A percentile compares a stretch with the other conserved stretches of the same genome.
Conservation (phyloP, 2,797 vertebrate genomes). For the Xiphorhynchus erythropygius region DNA sequence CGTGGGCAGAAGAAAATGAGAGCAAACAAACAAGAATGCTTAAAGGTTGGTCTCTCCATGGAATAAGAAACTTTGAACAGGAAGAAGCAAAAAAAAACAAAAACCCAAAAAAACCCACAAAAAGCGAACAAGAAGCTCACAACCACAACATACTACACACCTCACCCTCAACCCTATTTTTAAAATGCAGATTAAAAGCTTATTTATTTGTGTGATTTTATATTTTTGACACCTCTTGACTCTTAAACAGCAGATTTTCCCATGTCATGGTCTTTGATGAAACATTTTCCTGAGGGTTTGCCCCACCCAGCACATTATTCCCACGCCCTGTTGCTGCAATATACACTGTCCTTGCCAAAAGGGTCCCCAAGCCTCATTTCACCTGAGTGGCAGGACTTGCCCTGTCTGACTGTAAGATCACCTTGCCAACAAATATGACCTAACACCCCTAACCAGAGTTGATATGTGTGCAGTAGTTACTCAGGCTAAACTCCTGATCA, state of each 20-base stretch:
- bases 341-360: neutral
- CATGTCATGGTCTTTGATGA: fast-evolving
- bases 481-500: constrained; percentile 78
- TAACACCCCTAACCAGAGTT: constrained; percentile 44
- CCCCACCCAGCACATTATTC: neutral
- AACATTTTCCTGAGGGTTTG: neutral
- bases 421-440: constrained; percentile 68
- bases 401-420: constrained; percentile 14
- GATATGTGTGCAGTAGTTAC: constrained; percentile 74
- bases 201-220: constrained; percentile 10
- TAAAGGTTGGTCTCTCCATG: neutral
- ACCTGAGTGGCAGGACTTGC: neutral
- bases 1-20: neutral
- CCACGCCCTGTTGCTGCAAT: neutral
- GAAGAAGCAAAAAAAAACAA: neutral
- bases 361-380: neutral
- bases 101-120: neutral
- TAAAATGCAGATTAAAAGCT: neutral
- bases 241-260: neutral
- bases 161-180: neutral
- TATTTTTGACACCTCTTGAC: neutral
- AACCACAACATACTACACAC: fast-evolving
- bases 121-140: fast-evolving
- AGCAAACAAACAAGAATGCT: neutral
- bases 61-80: neutral